phyloP scores from a whole-genome alignment of 2,113 vertebrate genomes.

The Trochalopteron elliotii region DNA sequence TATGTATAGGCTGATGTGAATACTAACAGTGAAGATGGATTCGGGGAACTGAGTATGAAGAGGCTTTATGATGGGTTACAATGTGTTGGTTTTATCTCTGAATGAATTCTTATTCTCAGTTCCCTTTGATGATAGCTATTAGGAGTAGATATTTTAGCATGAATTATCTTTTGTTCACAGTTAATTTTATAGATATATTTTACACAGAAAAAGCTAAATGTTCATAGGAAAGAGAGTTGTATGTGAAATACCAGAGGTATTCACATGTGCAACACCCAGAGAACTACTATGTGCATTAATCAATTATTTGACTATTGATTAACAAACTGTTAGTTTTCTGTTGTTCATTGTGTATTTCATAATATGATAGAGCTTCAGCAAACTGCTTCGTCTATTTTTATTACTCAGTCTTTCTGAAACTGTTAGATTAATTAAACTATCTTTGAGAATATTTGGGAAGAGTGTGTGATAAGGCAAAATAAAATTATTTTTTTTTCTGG shows the following conservation, averaged over 20 bases:
- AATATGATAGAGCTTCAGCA: not conserved
- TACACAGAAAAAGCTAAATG: not conserved
- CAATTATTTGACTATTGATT: not conserved
- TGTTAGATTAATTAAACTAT: not conserved
- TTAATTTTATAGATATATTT: not conserved
- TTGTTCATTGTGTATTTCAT: not conserved
- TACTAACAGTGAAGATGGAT: not conserved
- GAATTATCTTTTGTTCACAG: not conserved
- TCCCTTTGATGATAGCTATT: not conserved
- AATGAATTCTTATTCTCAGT: not conserved
- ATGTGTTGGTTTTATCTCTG: not conserved
- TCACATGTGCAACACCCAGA: not conserved
- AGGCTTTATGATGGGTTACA: not conserved
- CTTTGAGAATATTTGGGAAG: not conserved
- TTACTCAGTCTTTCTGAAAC: not conserved
- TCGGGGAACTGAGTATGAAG: not conserved
- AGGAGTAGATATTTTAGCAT: not conserved
- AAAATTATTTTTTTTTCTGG: not conserved
- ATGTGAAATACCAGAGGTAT: not conserved
- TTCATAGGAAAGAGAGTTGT: not conserved
- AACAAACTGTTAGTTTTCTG: not conserved
- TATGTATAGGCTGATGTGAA: not conserved
- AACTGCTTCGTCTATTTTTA: not conserved
- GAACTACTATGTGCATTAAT: not conserved
- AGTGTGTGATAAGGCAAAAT: not conserved